A percentile compares a stretch with the other conserved stretches of the same genome.
phyloP scores from a whole-genome alignment of 2,888 invertebrate species.

The Zhengitettix transpicula region DNA sequence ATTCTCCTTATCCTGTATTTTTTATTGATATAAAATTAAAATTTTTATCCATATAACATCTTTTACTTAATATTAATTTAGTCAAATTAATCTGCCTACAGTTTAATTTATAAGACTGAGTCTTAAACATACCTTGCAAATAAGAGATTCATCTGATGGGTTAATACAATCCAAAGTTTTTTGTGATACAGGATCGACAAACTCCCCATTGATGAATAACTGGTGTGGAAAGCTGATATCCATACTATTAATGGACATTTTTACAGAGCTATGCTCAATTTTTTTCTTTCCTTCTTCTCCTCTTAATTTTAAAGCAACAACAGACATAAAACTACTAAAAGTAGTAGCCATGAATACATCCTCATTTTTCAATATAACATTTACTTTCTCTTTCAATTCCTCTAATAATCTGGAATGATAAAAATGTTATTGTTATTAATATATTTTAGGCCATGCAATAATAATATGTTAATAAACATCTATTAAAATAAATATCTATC shows the following conservation, averaged over 20 bases:
- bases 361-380: constrained; percentile 63
- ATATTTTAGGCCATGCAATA: too few species aligned
- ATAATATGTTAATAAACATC: too few species aligned
- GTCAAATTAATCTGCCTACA: too few species aligned
- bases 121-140: constrained; percentile 40
- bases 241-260: constrained; percentile 66
- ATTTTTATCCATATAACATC: too few species aligned
- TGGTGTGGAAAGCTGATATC: constrained; percentile 75
- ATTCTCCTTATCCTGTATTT: too few species aligned
- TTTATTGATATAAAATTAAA: too few species aligned
- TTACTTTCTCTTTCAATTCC: constrained; percentile 68
- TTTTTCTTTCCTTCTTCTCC: constrained; percentile 34
- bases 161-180: constrained; percentile 48
- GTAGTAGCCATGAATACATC: constrained; percentile 86
- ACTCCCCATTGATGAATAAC: constrained; percentile 80
- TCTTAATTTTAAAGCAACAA: constrained; percentile 48
- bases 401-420: constrained; percentile 52
- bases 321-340: constrained; percentile 61
- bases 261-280: constrained; percentile 55
- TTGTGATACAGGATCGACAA: constrained; percentile 57
- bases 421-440: background rate
- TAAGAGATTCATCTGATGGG: constrained; percentile 67
- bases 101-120: too few species aligned
- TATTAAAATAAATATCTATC: too few species aligned
- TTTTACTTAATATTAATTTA: too few species aligned